phyloP scores from a whole-genome alignment of 2,797 vertebrate genomes.

The Fratercula arctica region DNA sequence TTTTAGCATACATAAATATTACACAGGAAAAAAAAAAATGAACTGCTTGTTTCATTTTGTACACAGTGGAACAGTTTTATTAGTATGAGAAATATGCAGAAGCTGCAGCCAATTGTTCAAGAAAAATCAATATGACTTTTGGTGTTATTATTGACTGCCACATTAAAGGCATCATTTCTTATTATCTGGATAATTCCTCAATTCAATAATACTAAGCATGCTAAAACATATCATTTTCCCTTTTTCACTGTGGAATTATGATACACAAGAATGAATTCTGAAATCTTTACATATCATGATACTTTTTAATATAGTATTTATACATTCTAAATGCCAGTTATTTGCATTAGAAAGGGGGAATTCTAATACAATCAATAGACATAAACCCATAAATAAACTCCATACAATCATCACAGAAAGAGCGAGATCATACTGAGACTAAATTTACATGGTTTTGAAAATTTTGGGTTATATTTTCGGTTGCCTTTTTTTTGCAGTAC shows the following conservation, averaged over 20 bases:
- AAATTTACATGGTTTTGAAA: not conserved
- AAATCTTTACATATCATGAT: not conserved
- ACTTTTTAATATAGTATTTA: slow-evolving; percentile 23
- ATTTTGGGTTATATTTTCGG: not conserved
- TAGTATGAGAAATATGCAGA: slow-evolving; percentile 2
- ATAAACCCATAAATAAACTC: not conserved
- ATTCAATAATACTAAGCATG: slow-evolving; percentile 43
- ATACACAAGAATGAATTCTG: slow-evolving; percentile 16
- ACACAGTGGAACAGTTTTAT: slow-evolving; percentile 6
- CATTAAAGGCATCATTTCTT: slow-evolving; percentile 48
- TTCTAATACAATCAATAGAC: not conserved
- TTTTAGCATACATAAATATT: slow-evolving; percentile 43
- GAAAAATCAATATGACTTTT: slow-evolving; percentile 70
- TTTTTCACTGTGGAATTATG: not conserved
- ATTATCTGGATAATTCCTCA: slow-evolving; percentile 43
- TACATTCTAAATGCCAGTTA: not conserved
- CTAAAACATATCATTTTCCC: slow-evolving; percentile 24
- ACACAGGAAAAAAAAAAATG: not conserved
- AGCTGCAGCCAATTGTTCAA: slow-evolving; percentile 24
- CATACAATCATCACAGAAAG: not conserved
- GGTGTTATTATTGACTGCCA: slow-evolving; percentile 58
- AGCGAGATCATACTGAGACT: not conserved
- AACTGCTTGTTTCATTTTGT: slow-evolving; percentile 17
- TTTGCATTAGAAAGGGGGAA: not conserved
- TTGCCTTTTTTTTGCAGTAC: not conserved